phyloP scores from a whole-genome alignment of 2,113 vertebrate species.

The Etheostoma cragini region DNA sequence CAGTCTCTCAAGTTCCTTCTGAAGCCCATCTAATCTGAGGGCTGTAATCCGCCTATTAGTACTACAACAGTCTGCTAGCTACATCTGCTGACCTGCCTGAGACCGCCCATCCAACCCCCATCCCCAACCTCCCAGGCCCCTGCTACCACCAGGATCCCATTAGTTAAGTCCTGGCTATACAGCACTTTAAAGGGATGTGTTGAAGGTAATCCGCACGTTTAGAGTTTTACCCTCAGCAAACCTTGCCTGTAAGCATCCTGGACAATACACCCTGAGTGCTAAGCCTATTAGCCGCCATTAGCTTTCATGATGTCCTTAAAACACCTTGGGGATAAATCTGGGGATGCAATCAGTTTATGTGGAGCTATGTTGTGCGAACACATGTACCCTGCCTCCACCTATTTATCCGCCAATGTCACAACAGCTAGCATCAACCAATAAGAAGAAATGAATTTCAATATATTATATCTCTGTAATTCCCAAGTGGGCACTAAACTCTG shows the following conservation, averaged over 20 bases:
- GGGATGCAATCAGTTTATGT: slow-evolving; percentile 82
- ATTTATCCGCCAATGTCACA: slow-evolving; percentile 38
- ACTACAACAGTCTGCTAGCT: slow-evolving; percentile 77
- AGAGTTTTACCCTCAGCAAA: slow-evolving; percentile 98
- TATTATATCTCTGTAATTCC: slow-evolving; percentile 33
- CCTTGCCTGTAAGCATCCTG: slow-evolving; percentile 93
- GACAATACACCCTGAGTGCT: slow-evolving; percentile 91
- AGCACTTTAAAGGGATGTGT: slow-evolving; percentile 98
- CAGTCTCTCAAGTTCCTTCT: slow-evolving; percentile 72
- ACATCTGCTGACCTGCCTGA: slow-evolving; percentile 82
- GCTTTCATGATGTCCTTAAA: slow-evolving; percentile 85
- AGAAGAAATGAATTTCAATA: slow-evolving; percentile 34
- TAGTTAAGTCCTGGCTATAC: slow-evolving; percentile 94
- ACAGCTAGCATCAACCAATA: slow-evolving; percentile 58
- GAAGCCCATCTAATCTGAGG: slow-evolving; percentile 80
- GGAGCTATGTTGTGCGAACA: slow-evolving; percentile 73
- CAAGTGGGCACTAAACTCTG: slow-evolving; percentile 24
- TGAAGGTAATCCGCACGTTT: slow-evolving; percentile 93
- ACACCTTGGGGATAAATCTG: slow-evolving; percentile 85
- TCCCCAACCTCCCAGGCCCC: slow-evolving; percentile 67
- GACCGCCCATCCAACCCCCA: slow-evolving; percentile 57
- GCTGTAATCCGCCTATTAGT: slow-evolving; percentile 82
- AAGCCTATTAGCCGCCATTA: slow-evolving; percentile 95
- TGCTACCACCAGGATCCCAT: slow-evolving; percentile 89
- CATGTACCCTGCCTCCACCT: slow-evolving; percentile 45